Evolutionary conservation across 53 echinoderm and acorn worm species (phyloP), one percentile per base, ranked within the genome.

Genomic region (Henricia sp.): DNA sequence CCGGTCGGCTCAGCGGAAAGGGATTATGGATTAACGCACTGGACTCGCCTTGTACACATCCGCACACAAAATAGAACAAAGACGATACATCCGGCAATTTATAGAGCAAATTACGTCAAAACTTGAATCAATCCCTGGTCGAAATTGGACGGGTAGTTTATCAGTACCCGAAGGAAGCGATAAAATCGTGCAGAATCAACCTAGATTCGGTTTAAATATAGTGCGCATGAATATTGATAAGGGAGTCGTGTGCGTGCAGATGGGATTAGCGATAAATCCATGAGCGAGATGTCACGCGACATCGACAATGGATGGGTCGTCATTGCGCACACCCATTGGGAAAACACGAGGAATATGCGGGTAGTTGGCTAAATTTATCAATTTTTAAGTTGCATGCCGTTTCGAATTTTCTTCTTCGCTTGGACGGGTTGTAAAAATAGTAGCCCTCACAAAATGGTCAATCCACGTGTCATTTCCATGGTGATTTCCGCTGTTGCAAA

Each of bases 1-100:
- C 58, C 80, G 90, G 85, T 90, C 85, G 85, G 90, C 90, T 90
- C 68, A 90, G 90, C 90, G 77, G 85, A 90, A 90, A 71, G 90
- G 78, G 90, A 90, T 90, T 90, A 90, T 72, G 90, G 90, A 90
- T 90, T 90, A 90, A 85, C 78, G 65, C 85, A 80, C 67, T 60
- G 78, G 80, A 50, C 80, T 80, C 44, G 80, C 58, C 80, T 80
- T 57, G 80, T 80, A 80, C 44, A 63, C 80, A n/a, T 80, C 80
- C 80, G 80, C 80, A 30, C 24, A 20, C 63, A 80, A 80, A 80
- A 23, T 80, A 80, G 63, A 20, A n/a, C 80, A 1, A 4, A 24
- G n/a, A n/a, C n/a, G n/a, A n/a, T n/a, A n/a, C n/a, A n/a, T n/a
- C n/a, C n/a, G n/a, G n/a, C n/a, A n/a, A n/a, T n/a, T n/a, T n/a